Conservation (phyloP, 2,113 vertebrate genomes). For the Sinosuthora webbiana region DNA sequence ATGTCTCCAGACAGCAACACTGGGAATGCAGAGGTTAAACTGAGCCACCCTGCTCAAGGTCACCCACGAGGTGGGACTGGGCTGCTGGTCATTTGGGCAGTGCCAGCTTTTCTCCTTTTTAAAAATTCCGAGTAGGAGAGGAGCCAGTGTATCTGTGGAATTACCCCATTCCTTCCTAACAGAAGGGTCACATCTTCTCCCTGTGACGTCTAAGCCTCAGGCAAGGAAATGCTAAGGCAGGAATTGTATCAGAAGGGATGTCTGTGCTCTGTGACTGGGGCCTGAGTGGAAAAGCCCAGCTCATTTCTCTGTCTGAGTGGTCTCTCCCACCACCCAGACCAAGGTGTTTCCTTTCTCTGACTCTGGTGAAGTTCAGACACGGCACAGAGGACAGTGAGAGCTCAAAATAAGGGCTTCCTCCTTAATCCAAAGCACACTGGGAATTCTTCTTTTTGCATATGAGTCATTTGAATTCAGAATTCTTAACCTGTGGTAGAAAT, state of each 20-base stretch:
- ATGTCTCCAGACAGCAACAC: background rate
- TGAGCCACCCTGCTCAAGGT: background rate
- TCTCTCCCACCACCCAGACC: background rate
- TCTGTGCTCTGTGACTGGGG: background rate
- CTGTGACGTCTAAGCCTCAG: background rate
- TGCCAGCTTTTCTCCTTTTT: background rate
- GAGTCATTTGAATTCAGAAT: background rate
- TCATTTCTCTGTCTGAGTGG: background rate
- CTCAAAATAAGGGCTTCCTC: background rate
- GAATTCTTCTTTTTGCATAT: background rate
- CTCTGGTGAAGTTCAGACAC: background rate
- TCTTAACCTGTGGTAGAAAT: background rate
- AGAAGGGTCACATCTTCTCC: background rate
- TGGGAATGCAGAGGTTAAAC: background rate
- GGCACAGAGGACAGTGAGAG: background rate
- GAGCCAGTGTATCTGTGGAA: background rate
- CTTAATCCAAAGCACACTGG: background rate
- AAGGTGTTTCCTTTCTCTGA: background rate
- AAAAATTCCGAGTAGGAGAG: background rate
- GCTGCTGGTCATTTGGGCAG: background rate
- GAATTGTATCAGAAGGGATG: background rate
- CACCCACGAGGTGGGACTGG: accelerated
- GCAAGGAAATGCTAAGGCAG: background rate
- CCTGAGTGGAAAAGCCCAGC: background rate
- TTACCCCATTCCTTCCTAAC: background rate